A percentile compares a stretch with the other conserved stretches of the same genome.
These are phyloP conservation scores for Pholis gunnellus DNA, from an alignment of 2,113 vertebrate genomes.

Conservation along the genomic window DNA sequence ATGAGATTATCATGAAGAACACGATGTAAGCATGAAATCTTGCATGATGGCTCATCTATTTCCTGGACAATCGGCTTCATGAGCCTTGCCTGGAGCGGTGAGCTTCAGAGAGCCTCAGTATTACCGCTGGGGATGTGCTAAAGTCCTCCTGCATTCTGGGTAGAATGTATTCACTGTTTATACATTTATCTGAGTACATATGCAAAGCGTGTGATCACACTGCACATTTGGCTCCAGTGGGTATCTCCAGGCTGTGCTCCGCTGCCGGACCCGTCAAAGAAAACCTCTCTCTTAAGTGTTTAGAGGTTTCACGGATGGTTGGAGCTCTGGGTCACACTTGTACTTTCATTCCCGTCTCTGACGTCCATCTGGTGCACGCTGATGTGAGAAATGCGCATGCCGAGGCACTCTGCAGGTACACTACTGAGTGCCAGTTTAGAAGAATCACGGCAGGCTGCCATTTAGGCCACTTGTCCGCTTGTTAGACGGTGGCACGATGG, in stretches of 20 bases:
- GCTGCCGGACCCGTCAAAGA: slow-evolving; percentile 1
- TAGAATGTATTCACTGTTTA: slow-evolving; percentile 36
- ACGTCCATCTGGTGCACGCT: slow-evolving; percentile 63
- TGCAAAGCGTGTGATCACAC: slow-evolving; percentile 50
- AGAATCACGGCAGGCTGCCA: slow-evolving; percentile 51
- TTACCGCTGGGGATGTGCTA: slow-evolving; percentile 21
- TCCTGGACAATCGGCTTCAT: slow-evolving; percentile 36
- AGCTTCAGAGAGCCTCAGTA: slow-evolving; percentile 31
- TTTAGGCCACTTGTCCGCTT: slow-evolving; percentile 61
- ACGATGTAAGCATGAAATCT: slow-evolving; percentile 7
- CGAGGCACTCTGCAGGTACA: slow-evolving; percentile 62
- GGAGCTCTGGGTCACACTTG: slow-evolving; percentile 39
- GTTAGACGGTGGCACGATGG: slow-evolving; percentile 54
- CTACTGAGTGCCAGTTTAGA: slow-evolving; percentile 54
- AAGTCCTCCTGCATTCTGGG: slow-evolving; percentile 35
- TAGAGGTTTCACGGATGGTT: slow-evolving; percentile 39
- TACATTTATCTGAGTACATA: slow-evolving; percentile 60
- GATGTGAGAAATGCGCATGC: slow-evolving; percentile 48
- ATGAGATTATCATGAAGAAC: background rate
- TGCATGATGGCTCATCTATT: slow-evolving; percentile 23
- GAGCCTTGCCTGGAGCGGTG: slow-evolving; percentile 34
- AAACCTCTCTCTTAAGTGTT: slow-evolving; percentile 17
- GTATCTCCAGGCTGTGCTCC: slow-evolving; percentile 24
- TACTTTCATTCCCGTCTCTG: slow-evolving; percentile 24
- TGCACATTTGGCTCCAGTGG: slow-evolving; percentile 31